A percentile compares a stretch with the other conserved stretches of the same genome.
phyloP scores from a whole-genome alignment of 2,113 vertebrate species.

The Anseranas semipalmata region DNA sequence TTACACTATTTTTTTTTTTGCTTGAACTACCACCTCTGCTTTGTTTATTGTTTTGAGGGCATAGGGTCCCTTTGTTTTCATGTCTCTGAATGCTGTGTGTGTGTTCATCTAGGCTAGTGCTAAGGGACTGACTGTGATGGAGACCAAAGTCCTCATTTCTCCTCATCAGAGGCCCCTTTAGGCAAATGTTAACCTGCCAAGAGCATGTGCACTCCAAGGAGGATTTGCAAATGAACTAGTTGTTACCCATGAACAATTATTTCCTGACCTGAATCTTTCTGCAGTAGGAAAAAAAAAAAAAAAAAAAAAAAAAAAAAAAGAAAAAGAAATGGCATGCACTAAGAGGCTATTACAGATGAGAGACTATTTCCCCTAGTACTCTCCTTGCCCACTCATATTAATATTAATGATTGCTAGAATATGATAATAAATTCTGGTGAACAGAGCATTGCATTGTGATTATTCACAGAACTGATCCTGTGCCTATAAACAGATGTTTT shows the following conservation, averaged over 20 bases:
- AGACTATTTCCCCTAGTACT: background rate
- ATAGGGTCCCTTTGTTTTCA: background rate
- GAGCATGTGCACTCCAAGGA: constrained; percentile 19
- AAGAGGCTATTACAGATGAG: background rate
- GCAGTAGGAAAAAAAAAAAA: background rate
- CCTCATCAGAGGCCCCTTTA: constrained; percentile 32
- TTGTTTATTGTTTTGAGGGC: background rate
- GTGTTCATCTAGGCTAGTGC: background rate
- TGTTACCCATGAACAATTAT: background rate
- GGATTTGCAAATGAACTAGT: constrained; percentile 32
- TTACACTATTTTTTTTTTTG: no score
- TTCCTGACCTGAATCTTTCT: constrained; percentile 40
- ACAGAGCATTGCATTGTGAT: background rate
- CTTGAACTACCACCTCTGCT: rapidly evolving
- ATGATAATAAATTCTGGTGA: background rate
- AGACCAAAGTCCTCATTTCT: constrained; percentile 34
- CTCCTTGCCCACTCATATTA: background rate
- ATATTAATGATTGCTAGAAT: background rate
- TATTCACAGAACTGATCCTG: background rate
- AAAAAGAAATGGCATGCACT: background rate
- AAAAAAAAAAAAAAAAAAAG: background rate
- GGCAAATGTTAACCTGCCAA: constrained; percentile 64
- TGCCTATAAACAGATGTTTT: constrained; percentile 10
- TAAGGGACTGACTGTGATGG: background rate
- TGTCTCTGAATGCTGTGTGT: background rate